Base-by-base conservation (phyloP, 2,888 invertebrate species). In the Pyrocoelia pectoralis region DNA sequence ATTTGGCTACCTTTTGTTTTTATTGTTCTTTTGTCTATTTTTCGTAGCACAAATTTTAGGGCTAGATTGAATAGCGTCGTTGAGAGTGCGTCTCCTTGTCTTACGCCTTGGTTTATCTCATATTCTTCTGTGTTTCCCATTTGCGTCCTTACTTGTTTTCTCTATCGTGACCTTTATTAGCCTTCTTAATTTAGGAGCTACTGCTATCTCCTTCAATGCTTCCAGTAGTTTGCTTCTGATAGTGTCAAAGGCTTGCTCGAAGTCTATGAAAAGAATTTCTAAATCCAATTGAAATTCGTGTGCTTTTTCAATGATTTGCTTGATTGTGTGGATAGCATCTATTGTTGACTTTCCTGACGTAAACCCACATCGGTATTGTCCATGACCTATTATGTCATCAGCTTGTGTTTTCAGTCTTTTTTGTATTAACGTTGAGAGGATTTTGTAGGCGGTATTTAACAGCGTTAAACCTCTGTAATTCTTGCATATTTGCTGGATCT, bases 101-200 rank as follows among this genome's bases (percentile, higher is more conserved):
- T n/a, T n/a, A n/a, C n/a, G n/a, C n/a, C n/a, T n/a, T n/a, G n/a
- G n/a, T 15, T 33, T 60, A 38, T 46, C 17, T 5, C 29, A 33
- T 54, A 48, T 52, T 43, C 29, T 29, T 54, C 54, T 8, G 60
- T 54, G 18, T 38, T 18, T 18, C 38, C 38, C 28, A 29, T 54
- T 19, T 54, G 48, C 6, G 53, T 53, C 53, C 17, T 58, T 9
- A 58, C 29, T 40, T 56, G n/a, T n/a, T n/a, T n/a, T n/a, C n/a
- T n/a, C n/a, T n/a, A n/a, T n/a, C n/a, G n/a, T n/a, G n/a, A n/a
- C n/a, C 51, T 19, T 18, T 19, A 53, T 57, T 1, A 58, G 19
- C 18, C 33, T 33, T 24, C 18, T 52, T 48, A 58, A 13, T 38
- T 63, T 63, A 6, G 14, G 19, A 2, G 43, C 19, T 19, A 57